These are phyloP conservation scores for Nephrotoma appendiculata DNA, from an alignment of 2,888 invertebrate genomes.

Conservation along the genomic window DNA sequence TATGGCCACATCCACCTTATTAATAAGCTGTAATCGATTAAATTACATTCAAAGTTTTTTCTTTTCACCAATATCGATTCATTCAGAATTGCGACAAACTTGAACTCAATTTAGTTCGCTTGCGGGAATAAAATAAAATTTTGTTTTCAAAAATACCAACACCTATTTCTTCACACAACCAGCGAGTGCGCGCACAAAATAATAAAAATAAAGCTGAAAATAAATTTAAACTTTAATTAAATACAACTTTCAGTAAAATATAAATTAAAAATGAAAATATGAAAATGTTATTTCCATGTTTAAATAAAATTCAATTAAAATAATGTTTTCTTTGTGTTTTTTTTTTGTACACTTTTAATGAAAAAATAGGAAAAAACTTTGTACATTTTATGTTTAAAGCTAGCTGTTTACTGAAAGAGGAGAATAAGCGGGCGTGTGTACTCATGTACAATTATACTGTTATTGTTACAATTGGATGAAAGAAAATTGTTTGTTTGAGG, in stretches of 20 bases:
- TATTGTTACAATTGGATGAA: not conserved
- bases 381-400: not conserved
- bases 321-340: not conserved
- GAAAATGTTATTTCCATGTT: not conserved
- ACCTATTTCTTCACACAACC: too few species aligned
- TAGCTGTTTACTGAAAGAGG: not conserved
- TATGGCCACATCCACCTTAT: too few species aligned
- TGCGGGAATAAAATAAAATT: too few species aligned
- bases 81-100: too few species aligned
- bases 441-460: not conserved
- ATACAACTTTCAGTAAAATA: not conserved
- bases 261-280: not conserved
- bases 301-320: not conserved
- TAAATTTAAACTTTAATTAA: not conserved
- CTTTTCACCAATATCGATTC: too few species aligned
- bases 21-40: too few species aligned
- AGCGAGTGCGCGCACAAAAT: not conserved
- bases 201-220: not conserved
- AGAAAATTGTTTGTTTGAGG: not conserved
- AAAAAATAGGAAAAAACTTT: not conserved
- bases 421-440: not conserved
- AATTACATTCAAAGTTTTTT: too few species aligned
- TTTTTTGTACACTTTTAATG: not conserved
- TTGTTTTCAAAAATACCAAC: too few species aligned
- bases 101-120: too few species aligned